Conservation (phyloP, 2,797 vertebrate genomes). For the Sebastes vulpes region DNA sequence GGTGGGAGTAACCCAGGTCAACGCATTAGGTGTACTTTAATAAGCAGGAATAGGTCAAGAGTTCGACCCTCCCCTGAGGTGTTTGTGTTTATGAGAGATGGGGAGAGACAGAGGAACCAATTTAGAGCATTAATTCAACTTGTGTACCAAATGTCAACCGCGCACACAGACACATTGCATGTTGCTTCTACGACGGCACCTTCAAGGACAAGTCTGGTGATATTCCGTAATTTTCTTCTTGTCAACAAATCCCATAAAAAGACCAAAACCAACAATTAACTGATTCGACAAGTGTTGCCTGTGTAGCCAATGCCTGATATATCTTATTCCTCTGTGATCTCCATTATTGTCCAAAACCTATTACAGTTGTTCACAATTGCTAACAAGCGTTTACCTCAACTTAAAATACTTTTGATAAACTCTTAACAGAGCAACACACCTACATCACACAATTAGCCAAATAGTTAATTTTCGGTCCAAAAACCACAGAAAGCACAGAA, state of each 20-base stretch:
- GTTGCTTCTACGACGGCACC: background rate
- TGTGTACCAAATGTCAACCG: background rate
- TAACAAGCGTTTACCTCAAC: no score
- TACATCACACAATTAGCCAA: no score
- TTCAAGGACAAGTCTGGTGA: background rate
- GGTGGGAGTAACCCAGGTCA: slow-evolving; percentile 66
- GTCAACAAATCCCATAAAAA: background rate
- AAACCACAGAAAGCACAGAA: no score
- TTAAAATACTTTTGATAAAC: background rate
- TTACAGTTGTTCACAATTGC: background rate
- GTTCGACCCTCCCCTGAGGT: slow-evolving; percentile 58
- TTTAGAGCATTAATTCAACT: slow-evolving; percentile 16
- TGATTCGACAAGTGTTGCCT: background rate
- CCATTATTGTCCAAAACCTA: background rate
- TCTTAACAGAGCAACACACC: no score
- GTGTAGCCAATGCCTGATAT: background rate
- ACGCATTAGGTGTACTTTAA: slow-evolving; percentile 76
- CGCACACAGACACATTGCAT: background rate
- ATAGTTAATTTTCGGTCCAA: no score
- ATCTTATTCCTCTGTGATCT: background rate
- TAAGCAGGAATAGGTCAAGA: slow-evolving; percentile 66
- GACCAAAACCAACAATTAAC: background rate
- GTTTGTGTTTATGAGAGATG: slow-evolving; percentile 9
- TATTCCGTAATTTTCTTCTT: background rate
- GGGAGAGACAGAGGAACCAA: background rate